Evolutionary conservation across 2,888 invertebrate genomes (phyloP), one percentile per base, ranked within the genome.

Genomic region (Ryuthela nishihirai): DNA sequence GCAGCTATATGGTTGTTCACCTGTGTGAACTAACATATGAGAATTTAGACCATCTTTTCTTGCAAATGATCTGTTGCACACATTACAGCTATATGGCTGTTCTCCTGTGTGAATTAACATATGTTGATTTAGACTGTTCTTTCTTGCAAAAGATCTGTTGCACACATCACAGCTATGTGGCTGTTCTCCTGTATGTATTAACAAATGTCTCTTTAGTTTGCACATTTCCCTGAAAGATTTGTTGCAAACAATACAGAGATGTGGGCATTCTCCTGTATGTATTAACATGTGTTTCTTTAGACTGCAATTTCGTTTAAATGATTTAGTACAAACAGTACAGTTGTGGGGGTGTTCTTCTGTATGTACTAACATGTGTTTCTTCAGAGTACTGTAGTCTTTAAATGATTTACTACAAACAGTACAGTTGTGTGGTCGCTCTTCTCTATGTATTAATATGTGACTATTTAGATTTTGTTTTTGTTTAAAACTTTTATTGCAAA

Each of bases 21-120:
- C 23, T 7, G 41, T 21, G 20, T 43, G 43, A 10, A 24, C 35
- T 9, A 15, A 35, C n/a, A 17, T 10, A 35, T 45, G 45, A 7
- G 21, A 12, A n/a, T 35, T 35, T 18, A 45, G 23, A 23, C 10
- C 12, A 12, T 34, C 21, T 12, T 23, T 45, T 10, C 45, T 45
- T 4, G 23, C 20, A 35, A 45, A 45, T 10, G 35, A n/a, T 21
- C 35, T 45, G 45, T 35, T 45, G 23, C 45, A 45, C 9, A 35
- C 2, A 15, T 45, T 24, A 21, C 45, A 45, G 15, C 9, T 20
- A 34, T 34, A 34, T 12, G 45, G 45, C 15, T 35, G 21, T 21
- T 45, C 35, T 20, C 17, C 17, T 4, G 34, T 21, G 23, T 45
- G 45, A 12, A 23, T 35, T 7, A 20, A 18, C 5, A 20, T 9